Percentiles rank a stretch among this genome's conserved stretches.
Conservation (phyloP, 2,113 vertebrate genomes). For the Nothoprocta pentlandii region DNA sequence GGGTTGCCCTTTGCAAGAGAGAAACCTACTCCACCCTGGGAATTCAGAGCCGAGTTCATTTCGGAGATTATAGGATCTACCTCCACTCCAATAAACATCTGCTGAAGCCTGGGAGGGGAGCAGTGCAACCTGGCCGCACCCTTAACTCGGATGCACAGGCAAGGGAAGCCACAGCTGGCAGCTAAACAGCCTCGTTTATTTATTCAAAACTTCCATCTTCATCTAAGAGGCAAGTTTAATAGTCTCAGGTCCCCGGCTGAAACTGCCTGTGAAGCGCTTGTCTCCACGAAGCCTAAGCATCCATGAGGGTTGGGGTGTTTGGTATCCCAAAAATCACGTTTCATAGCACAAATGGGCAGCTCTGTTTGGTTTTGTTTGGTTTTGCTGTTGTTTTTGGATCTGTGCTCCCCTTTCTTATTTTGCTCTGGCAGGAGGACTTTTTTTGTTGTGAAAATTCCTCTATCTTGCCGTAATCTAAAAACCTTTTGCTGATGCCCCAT, state of each 20-base stretch:
- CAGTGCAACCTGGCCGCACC: background rate
- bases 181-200: background rate
- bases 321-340: background rate
- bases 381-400: background rate
- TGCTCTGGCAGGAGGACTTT: background rate
- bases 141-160: background rate
- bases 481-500: constrained; percentile 31
- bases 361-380: background rate
- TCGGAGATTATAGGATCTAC: fast-evolving
- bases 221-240: background rate
- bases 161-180: background rate
- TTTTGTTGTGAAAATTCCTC: background rate
- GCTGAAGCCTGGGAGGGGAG: background rate
- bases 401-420: background rate
- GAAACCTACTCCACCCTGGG: background rate
- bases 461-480: background rate
- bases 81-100: background rate
- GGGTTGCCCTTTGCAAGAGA: background rate
- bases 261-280: background rate
- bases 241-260: background rate
- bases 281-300: background rate
- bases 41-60: background rate
- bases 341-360: background rate
- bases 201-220: background rate
- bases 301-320: fast-evolving